Conservation (phyloP, 2,797 vertebrate genomes). For the Mormyrops attenuatus region DNA sequence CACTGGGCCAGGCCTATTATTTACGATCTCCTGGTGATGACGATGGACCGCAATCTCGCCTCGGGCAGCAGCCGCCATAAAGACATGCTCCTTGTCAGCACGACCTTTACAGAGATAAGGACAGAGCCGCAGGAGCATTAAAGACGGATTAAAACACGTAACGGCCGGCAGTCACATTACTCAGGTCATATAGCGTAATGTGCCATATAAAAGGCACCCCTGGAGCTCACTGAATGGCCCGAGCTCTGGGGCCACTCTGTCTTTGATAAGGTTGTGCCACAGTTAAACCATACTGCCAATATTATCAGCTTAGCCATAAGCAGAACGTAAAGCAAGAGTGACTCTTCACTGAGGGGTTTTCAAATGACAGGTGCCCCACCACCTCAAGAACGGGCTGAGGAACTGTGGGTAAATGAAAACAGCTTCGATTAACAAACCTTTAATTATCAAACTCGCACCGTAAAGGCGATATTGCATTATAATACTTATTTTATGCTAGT, state of each 20-base stretch:
- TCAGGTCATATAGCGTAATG: neutral
- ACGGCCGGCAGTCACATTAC: neutral
- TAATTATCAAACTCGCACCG: neutral
- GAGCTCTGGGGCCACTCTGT: neutral
- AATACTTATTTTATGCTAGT: neutral
- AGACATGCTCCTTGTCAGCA: neutral
- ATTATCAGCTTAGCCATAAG: neutral
- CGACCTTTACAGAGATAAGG: slow-evolving; percentile 1
- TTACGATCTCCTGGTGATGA: neutral
- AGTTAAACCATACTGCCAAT: neutral
- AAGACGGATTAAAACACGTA: neutral
- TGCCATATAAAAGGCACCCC: neutral
- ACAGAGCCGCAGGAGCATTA: neutral
- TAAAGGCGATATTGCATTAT: neutral
- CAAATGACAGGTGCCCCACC: neutral
- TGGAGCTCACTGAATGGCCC: neutral
- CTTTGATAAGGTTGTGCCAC: neutral
- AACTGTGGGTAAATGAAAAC: neutral
- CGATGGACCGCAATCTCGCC: neutral
- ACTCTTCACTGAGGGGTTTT: neutral
- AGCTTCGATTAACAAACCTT: neutral
- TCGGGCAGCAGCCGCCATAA: neutral
- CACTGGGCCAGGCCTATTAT: neutral
- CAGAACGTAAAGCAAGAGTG: neutral
- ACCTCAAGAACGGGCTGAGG: neutral